These are phyloP conservation scores for Coregonus suidteri DNA, from an alignment of 2,797 vertebrate species.

Conservation along the genomic window DNA sequence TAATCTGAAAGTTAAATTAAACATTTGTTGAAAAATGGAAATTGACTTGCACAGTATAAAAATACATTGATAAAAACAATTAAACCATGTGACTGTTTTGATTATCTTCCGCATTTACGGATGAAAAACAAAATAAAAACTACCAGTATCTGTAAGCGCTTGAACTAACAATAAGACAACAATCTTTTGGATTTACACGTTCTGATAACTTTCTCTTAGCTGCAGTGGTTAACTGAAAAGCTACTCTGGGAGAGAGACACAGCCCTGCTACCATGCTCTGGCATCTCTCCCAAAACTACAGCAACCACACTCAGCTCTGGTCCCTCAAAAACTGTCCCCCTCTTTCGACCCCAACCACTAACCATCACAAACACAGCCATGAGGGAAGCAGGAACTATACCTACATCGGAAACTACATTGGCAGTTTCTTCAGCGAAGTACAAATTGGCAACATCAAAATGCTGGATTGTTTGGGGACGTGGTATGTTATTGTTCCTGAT, in stretches of 20 bases:
- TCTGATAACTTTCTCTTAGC: background rate
- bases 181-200: background rate
- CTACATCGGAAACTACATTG: background rate
- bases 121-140: background rate
- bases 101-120: background rate
- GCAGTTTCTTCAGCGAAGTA: background rate
- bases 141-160: background rate
- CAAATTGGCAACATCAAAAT: background rate
- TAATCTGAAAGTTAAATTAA: no score
- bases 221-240: background rate
- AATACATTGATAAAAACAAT: no score
- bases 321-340: conserved; percentile 3
- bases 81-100: no score
- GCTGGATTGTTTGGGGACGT: background rate
- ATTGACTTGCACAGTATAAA: no score
- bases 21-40: no score
- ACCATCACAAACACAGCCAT: background rate
- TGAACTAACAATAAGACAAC: background rate
- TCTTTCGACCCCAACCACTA: background rate
- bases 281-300: conserved; percentile 3
- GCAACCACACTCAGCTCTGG: conserved; percentile 3
- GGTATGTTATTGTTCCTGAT: background rate
- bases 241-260: background rate
- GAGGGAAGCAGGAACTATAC: background rate
- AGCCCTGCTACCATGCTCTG: background rate